Evolutionary conservation across 2,113 vertebrate genomes (phyloP).

Genomic region (Pluvialis apricaria): DNA sequence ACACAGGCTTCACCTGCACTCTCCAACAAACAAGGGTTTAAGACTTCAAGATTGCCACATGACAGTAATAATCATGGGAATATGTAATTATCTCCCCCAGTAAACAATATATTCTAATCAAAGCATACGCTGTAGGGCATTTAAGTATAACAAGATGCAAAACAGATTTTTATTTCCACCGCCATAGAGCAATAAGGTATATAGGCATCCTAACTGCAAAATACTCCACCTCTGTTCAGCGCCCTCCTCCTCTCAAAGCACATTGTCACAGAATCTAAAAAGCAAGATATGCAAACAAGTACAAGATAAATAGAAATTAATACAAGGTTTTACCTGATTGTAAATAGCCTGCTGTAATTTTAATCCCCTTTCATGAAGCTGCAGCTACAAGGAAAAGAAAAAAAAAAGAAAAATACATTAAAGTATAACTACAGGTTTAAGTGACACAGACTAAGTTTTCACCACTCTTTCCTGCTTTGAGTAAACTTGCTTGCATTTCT

Average conservation of each 20-base stretch:
- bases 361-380: constrained; percentile 93
- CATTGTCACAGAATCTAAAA: background rate
- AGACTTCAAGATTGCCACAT: background rate
- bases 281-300: background rate
- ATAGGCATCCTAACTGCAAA: rapidly evolving
- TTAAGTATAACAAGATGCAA: background rate
- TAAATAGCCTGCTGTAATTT: constrained; percentile 92
- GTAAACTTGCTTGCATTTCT: background rate
- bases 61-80: background rate
- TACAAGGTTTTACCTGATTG: constrained; percentile 75
- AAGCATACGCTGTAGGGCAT: background rate
- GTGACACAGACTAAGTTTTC: background rate
- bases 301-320: background rate
- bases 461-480: background rate
- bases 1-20: rapidly evolving
- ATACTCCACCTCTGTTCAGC: background rate
- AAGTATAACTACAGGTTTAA: background rate
- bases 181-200: background rate
- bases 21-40: background rate
- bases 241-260: background rate
- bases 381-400: constrained; percentile 74
- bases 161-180: background rate
- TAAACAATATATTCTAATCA: background rate
- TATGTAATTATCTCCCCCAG: background rate
- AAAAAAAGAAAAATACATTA: background rate